A percentile compares a stretch with the other conserved stretches of the same genome.
phyloP scores from a whole-genome alignment of 1,140 invertebrate genomes.

The Eueides isabella region DNA sequence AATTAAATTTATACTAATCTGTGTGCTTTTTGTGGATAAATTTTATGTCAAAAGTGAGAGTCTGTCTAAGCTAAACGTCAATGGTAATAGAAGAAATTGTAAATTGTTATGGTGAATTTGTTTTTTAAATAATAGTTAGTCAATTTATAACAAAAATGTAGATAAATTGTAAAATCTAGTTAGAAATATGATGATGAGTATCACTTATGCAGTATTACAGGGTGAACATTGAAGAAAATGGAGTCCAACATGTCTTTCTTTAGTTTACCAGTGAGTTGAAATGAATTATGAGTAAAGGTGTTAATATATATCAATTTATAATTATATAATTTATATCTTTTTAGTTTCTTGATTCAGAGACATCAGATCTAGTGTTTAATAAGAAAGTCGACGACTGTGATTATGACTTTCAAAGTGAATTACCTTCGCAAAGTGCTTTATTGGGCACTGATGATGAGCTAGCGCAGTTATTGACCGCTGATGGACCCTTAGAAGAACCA shows the following conservation, averaged over 20 bases:
- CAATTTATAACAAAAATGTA: no score
- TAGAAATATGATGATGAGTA: no score
- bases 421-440: conserved; percentile 52
- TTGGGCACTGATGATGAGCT: conserved; percentile 66
- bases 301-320: background rate
- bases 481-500: conserved; percentile 70
- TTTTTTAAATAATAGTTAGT: background rate
- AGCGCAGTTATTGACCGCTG: conserved; percentile 64
- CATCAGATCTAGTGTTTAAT: conserved; percentile 53
- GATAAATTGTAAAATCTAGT: no score
- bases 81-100: no score
- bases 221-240: conserved; percentile 40
- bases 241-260: conserved; percentile 65
- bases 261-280: conserved; percentile 60
- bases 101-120: no score
- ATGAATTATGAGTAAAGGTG: background rate
- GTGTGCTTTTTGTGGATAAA: no score
- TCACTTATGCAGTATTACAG: background rate
- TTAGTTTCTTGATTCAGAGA: conserved; percentile 66
- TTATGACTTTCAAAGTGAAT: conserved; percentile 51
- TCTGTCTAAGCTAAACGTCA: no score
- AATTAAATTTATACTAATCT: no score
- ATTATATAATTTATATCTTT: conserved; percentile 13
- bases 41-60: no score
- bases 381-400: conserved; percentile 53